A percentile compares a stretch with the other conserved stretches of the same genome.
Evolutionary conservation across 2,797 vertebrate genomes (phyloP).

Genomic region (Echeneis naucrates): DNA sequence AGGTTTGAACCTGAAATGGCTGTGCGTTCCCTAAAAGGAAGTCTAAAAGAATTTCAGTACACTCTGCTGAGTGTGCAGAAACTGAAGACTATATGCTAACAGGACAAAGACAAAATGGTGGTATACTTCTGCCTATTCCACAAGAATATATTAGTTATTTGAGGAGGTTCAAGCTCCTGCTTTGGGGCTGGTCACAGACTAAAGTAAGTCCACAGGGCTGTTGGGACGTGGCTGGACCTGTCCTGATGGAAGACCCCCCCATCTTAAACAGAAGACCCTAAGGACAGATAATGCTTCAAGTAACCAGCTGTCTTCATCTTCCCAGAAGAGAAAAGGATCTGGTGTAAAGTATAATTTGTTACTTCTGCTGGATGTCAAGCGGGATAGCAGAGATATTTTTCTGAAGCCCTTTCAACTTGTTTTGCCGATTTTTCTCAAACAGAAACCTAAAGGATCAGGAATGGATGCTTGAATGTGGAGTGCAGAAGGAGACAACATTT

Average conservation of each 20-base stretch:
- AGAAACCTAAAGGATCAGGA: background rate
- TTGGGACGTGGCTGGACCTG: slow-evolving; percentile 61
- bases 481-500: slow-evolving; percentile 16
- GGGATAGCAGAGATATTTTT: slow-evolving; percentile 18
- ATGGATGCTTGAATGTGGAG: background rate
- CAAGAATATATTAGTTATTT: background rate
- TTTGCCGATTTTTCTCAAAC: background rate
- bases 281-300: slow-evolving; percentile 45
- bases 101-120: background rate
- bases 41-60: background rate
- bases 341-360: slow-evolving; percentile 5
- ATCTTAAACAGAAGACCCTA: slow-evolving; percentile 43
- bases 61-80: background rate
- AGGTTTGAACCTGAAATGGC: slow-evolving; percentile 2
- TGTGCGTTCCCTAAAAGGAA: background rate
- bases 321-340: slow-evolving; percentile 25
- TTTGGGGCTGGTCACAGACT: slow-evolving; percentile 39
- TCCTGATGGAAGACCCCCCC: slow-evolving; percentile 46
- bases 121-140: background rate
- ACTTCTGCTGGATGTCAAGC: slow-evolving; percentile 5
- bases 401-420: slow-evolving; percentile 6
- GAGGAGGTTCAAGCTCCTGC: slow-evolving; percentile 10
- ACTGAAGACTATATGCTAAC: background rate
- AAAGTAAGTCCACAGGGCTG: slow-evolving; percentile 25
- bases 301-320: slow-evolving; percentile 58